phyloP scores from a whole-genome alignment of 2,888 invertebrate species.

The Agrotis exclamationis region DNA sequence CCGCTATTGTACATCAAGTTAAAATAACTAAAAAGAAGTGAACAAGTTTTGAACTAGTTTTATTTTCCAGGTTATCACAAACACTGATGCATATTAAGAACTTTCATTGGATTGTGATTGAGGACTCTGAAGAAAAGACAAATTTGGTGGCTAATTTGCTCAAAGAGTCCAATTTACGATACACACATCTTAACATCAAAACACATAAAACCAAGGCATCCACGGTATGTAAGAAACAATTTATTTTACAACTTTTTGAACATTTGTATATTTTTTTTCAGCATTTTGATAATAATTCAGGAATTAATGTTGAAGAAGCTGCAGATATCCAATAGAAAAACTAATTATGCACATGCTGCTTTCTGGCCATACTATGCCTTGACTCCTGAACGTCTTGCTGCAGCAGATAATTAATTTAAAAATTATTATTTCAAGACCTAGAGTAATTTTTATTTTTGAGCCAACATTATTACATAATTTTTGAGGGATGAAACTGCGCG shows the following conservation, averaged over 20 bases:
- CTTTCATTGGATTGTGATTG: constrained; percentile 98
- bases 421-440: no score
- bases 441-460: no score
- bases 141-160: constrained; percentile 94
- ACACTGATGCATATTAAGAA: constrained; percentile 96
- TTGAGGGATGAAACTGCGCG: no score
- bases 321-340: not conserved
- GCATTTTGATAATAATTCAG: not conserved
- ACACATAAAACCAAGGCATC: constrained; percentile 86
- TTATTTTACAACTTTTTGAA: not conserved
- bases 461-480: no score
- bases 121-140: constrained; percentile 95
- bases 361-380: not conserved
- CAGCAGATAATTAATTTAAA: not conserved
- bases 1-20: no score
- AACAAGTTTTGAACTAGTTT: not conserved
- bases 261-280: not conserved
- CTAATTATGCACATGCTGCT: not conserved
- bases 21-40: not conserved
- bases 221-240: constrained; percentile 78
- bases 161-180: constrained; percentile 92
- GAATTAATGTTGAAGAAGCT: constrained; percentile 16
- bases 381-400: rapidly evolving
- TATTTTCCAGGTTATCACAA: constrained; percentile 93
- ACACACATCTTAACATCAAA: constrained; percentile 92